phyloP scores from a whole-genome alignment of 2,113 vertebrate genomes.

The Mus spicilegus region DNA sequence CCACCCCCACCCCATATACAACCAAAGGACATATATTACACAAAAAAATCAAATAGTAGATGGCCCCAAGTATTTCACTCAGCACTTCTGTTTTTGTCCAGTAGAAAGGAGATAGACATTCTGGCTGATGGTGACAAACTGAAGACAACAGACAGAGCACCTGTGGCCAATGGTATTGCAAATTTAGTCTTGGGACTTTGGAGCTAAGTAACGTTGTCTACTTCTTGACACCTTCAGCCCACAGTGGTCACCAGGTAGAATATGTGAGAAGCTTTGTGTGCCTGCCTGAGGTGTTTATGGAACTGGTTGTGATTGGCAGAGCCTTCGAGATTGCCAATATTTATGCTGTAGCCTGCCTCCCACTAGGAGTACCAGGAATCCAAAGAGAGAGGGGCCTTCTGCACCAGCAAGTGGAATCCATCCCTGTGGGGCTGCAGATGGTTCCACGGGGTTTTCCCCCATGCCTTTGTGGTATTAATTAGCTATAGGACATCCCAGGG shows the following conservation, averaged over 20 bases:
- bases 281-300: rapidly evolving
- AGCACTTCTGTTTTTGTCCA: rapidly evolving
- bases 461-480: neutral
- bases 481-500: neutral
- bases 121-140: neutral
- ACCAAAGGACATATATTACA: neutral
- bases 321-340: neutral
- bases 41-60: neutral
- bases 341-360: rapidly evolving
- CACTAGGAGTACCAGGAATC: neutral
- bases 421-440: neutral
- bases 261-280: neutral
- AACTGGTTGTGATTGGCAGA: neutral
- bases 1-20: neutral
- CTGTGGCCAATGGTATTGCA: neutral
- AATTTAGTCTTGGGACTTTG: no score
- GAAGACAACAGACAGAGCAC: rapidly evolving
- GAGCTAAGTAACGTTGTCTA: neutral
- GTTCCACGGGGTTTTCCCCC: neutral
- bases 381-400: neutral
- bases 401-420: no score
- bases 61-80: neutral
- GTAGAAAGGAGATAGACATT: neutral
- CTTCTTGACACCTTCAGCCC: neutral
- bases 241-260: neutral